Evolutionary conservation across 1,140 invertebrate genomes (phyloP), one percentile per base, ranked within the genome.

Genomic region (Caerostris darwini): DNA sequence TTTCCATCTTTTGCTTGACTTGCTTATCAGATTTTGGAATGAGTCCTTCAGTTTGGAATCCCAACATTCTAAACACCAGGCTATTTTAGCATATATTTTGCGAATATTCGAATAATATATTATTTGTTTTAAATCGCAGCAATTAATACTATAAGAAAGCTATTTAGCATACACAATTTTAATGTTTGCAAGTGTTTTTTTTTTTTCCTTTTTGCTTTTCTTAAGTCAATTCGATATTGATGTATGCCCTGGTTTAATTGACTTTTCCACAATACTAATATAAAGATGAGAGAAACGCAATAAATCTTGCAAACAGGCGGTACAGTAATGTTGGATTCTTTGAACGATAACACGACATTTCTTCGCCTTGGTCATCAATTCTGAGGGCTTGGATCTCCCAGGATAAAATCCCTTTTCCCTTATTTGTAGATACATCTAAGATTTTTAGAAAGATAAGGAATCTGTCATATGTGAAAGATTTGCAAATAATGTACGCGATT

Each of bases 401-500:
- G 50, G 19, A 19, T 12, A 61, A 58, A 88, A 88, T 83, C 82
- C 92, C 54, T 17, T 82, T 85, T 93, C 7, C 83, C 83, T 87
- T 93, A 93, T 93, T 93, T 93, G 92, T 93, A 93, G 92, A 93
- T 87, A 93, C 82, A 92, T 56, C 82, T 61, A 77, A 87, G 77
- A 93, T 85, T 93, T 93, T 93, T 17, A 87, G 61, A 87, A 71
- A 69, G 92, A 93, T 93, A 93, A 93, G 92, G 83, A 71, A 93
- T 67, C 61, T 87, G 92, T 93, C 92, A 93, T 93, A 93, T 85
- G 92, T 93, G 92, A 93, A 93, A 93, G 92, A 93, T 93, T 93
- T 93, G 92, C 92, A 93, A 93, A 93, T 87, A 93, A 93, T 93
- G 92, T 93, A 93, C 64, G 92, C 92, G 86, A 93, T 93, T 93